phyloP scores from a whole-genome alignment of 1,140 invertebrate species.

The Drosophila ananassae region DNA sequence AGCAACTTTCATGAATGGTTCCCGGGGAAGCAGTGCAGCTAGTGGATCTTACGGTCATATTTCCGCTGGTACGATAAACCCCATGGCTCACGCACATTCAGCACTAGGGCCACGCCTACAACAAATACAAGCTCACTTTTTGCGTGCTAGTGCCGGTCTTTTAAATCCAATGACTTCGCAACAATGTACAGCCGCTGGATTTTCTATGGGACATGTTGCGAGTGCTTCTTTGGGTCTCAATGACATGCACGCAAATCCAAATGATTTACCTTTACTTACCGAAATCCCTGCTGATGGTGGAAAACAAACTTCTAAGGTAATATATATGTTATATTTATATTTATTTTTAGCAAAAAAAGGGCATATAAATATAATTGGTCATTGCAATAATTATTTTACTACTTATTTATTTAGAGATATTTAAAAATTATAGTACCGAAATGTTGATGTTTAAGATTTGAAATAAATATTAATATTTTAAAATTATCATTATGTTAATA shows the following conservation, averaged over 20 bases:
- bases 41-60: conserved; percentile 97
- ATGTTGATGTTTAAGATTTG: too few species aligned
- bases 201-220: conserved; percentile 79
- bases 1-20: conserved; percentile 95
- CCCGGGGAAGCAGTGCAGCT: conserved; percentile 91
- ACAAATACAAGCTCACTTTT: conserved; percentile 90
- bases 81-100: conserved; percentile 87
- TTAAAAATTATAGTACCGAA: too few species aligned
- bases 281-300: conserved; percentile 16
- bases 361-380: too few species aligned
- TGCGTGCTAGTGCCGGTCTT: conserved; percentile 87
- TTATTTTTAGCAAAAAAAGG: background rate
- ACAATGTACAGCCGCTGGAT: conserved; percentile 84
- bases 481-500: too few species aligned
- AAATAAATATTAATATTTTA: too few species aligned
- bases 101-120: conserved; percentile 89
- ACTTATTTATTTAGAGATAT: too few species aligned
- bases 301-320: conserved; percentile 8
- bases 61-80: conserved; percentile 88
- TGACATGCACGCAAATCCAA: conserved; percentile 40
- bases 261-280: conserved; percentile 24
- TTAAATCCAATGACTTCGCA: conserved; percentile 86
- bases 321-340: background rate
- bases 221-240: conserved; percentile 41
- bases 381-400: too few species aligned